Evolutionary conservation across 2,113 vertebrate species (phyloP).

Genomic region (Pachypanchax playfairii): DNA sequence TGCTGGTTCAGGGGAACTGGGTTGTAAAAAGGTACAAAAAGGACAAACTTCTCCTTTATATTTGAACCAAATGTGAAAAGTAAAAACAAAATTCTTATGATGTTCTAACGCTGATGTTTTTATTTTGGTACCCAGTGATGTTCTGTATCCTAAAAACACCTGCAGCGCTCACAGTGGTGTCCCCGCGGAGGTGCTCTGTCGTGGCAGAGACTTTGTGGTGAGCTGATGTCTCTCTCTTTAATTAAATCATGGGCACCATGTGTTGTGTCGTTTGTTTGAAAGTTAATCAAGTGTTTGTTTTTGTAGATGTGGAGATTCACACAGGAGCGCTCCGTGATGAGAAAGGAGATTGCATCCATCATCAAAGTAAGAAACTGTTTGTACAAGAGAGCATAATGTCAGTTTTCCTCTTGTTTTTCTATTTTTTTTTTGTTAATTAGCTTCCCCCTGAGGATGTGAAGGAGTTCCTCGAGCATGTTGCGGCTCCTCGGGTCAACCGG

Average conservation of each 20-base stretch:
- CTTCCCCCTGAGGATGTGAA: conserved; percentile 97
- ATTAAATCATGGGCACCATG: no score
- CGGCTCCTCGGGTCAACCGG: conserved; percentile 88
- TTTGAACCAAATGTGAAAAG: no score
- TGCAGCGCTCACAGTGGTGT: conserved; percentile 96
- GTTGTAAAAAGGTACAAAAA: conserved; percentile 95
- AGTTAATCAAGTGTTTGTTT: conserved; percentile 13
- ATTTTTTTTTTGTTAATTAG: conserved; percentile 61
- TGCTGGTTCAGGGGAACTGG: conserved; percentile 98
- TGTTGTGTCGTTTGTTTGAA: not conserved
- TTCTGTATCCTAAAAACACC: conserved; percentile 94
- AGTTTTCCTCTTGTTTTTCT: not conserved
- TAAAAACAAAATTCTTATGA: not conserved
- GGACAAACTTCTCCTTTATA: not conserved
- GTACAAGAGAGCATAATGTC: not conserved
- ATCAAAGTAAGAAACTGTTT: conserved; percentile 85
- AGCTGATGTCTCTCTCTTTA: conserved; percentile 61
- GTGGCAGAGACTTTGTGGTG: conserved; percentile 96
- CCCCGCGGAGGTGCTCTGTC: conserved; percentile 93
- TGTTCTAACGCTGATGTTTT: not conserved
- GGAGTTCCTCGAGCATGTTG: conserved; percentile 96
- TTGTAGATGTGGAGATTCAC: conserved; percentile 97
- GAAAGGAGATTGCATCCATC: conserved; percentile 89
- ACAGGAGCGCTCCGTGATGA: conserved; percentile 89
- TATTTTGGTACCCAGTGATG: conserved; percentile 82